phyloP scores from a whole-genome alignment of 2,888 invertebrate genomes.

The Iselma pallidipennis region DNA sequence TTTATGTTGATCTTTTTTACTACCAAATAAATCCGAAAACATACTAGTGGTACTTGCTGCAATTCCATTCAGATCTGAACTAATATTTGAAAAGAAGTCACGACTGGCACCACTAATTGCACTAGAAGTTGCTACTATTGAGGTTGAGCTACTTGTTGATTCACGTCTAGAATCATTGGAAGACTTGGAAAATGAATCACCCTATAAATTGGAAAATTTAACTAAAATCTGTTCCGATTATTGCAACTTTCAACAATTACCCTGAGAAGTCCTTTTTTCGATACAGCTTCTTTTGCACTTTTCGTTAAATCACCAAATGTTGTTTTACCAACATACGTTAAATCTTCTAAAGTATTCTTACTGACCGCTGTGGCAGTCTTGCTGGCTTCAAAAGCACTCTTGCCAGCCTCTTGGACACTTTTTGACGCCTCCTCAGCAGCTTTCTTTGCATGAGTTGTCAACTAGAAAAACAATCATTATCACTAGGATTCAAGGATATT shows the following conservation, averaged over 20 bases:
- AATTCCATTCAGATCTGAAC: slow-evolving; percentile 89
- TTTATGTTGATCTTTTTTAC: slow-evolving; percentile 57
- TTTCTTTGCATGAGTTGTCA: slow-evolving; percentile 86
- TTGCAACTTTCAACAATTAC: slow-evolving; percentile 55
- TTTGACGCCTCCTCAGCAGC: slow-evolving; percentile 82
- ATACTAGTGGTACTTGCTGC: slow-evolving; percentile 92
- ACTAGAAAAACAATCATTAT: slow-evolving; percentile 55
- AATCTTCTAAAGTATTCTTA: slow-evolving; percentile 84
- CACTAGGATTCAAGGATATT: not conserved
- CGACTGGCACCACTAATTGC: slow-evolving; percentile 70
- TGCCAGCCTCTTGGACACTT: slow-evolving; percentile 82
- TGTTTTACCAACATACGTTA: slow-evolving; percentile 88
- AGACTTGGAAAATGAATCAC: slow-evolving; percentile 48
- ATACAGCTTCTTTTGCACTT: slow-evolving; percentile 85
- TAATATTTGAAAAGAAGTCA: slow-evolving; percentile 88
- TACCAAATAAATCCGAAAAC: slow-evolving; percentile 92
- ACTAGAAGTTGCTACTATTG: slow-evolving; percentile 65
- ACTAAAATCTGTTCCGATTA: slow-evolving; percentile 4
- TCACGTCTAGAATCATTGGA: slow-evolving; percentile 59
- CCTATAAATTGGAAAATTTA: slow-evolving; percentile 35
- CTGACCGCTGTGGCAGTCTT: slow-evolving; percentile 87
- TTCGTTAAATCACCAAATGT: slow-evolving; percentile 89
- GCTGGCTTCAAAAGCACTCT: slow-evolving; percentile 82
- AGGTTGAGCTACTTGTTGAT: slow-evolving; percentile 62
- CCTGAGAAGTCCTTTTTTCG: slow-evolving; percentile 83